Evolutionary conservation across 1,140 invertebrate species (phyloP).

Genomic region (Lasioglossum baleicum): DNA sequence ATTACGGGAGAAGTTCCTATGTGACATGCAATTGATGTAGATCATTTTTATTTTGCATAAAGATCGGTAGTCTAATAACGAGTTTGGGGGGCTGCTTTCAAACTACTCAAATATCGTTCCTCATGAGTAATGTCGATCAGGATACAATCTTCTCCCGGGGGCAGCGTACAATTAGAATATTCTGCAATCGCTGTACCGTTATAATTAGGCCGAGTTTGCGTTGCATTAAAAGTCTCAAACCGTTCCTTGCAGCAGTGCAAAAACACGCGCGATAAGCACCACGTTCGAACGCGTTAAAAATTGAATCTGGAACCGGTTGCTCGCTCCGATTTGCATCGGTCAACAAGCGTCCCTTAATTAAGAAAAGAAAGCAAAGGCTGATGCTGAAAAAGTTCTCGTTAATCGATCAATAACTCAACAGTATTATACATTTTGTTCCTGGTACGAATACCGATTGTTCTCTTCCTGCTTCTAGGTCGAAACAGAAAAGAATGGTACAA

Average conservation of each 20-base stretch:
- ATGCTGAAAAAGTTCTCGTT: not conserved
- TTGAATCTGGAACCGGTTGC: constrained; percentile 22
- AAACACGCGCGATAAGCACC: not conserved
- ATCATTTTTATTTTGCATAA: no score
- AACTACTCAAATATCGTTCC: not conserved
- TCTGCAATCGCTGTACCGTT: constrained; percentile 35
- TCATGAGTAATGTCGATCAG: not conserved
- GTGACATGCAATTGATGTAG: no score
- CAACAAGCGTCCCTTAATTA: not conserved
- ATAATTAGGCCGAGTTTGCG: constrained; percentile 37
- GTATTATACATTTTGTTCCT: not conserved
- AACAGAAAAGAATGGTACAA: not conserved
- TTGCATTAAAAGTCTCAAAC: constrained; percentile 18
- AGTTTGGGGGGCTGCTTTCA: no score
- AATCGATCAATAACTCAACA: no score
- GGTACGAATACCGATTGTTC: not conserved
- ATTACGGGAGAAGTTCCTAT: no score
- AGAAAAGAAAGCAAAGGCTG: not conserved
- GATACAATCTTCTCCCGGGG: not conserved
- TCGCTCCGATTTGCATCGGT: constrained; percentile 1
- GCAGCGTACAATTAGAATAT: constrained; percentile 21
- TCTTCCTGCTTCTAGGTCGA: not conserved
- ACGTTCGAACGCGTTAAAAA: constrained; percentile 6
- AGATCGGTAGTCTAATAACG: no score
- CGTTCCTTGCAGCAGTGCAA: not conserved